Percentiles rank a stretch among this genome's conserved stretches.
Conservation (phyloP, 2,888 invertebrate genomes). For the Drosophila quinaria region DNA sequence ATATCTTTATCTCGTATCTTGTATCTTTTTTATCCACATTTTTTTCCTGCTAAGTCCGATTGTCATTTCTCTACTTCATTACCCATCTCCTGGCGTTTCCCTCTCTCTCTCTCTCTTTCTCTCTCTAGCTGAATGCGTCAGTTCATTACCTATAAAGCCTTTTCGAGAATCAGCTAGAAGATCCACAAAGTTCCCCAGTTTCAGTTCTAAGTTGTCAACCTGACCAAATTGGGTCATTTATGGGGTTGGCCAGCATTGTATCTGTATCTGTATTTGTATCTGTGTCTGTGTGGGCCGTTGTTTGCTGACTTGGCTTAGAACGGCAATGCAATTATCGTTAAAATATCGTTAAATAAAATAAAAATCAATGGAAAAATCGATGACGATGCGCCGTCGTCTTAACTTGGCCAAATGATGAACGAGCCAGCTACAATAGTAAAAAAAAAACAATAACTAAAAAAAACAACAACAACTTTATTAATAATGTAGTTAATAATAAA, state of each 20-base stretch:
- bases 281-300: slow-evolving; percentile 58
- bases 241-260: slow-evolving; percentile 60
- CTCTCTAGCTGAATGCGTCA: slow-evolving; percentile 42
- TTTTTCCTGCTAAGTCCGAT: too few relatives aligned
- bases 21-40: too few relatives aligned
- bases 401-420: slow-evolving; percentile 63
- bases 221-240: slow-evolving; percentile 80
- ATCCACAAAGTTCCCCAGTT: slow-evolving; percentile 33
- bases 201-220: slow-evolving; percentile 39
- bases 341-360: slow-evolving; percentile 72
- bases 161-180: slow-evolving; percentile 51
- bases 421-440: slow-evolving; percentile 41
- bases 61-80: too few relatives aligned
- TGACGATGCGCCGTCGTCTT: slow-evolving; percentile 47
- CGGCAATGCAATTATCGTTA: slow-evolving; percentile 75
- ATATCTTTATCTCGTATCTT: too few relatives aligned
- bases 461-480: slow-evolving; percentile 52
- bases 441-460: slow-evolving; percentile 8
- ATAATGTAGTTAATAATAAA: slow-evolving; percentile 49
- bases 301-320: slow-evolving; percentile 56
- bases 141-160: slow-evolving; percentile 63
- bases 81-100: too few relatives aligned
- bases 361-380: slow-evolving; percentile 67
- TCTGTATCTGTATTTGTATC: not conserved
- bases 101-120: too few relatives aligned